phyloP scores from a whole-genome alignment of 1,140 invertebrate species.

The Anadara kagoshimensis region DNA sequence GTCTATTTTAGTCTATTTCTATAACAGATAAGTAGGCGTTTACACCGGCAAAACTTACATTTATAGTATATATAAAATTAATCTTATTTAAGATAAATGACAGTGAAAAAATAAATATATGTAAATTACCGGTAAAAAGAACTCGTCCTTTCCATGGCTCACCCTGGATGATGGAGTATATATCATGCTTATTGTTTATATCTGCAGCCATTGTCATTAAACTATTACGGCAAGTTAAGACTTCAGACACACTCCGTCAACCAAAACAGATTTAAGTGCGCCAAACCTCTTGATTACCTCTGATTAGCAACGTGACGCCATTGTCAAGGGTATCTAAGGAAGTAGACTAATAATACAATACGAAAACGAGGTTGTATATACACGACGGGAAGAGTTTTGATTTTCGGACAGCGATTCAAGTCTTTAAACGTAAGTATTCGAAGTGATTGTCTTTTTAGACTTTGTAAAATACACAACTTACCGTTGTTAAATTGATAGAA shows the following conservation, averaged over 20 bases:
- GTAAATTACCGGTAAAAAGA: constrained; percentile 44
- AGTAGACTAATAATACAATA: constrained; percentile 14
- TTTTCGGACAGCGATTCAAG: neutral
- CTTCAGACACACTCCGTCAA: neutral
- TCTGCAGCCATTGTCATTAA: constrained; percentile 9
- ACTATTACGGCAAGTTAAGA: neutral
- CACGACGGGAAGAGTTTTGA: neutral
- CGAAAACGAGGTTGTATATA: constrained; percentile 20
- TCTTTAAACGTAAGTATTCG: neutral
- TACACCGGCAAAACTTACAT: too few species aligned
- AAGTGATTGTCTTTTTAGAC: neutral
- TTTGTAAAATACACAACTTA: too few species aligned
- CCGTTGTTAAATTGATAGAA: too few species aligned
- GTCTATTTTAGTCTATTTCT: too few species aligned
- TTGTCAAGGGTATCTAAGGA: constrained; percentile 36
- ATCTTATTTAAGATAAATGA: too few species aligned
- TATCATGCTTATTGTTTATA: neutral
- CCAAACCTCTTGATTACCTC: constrained; percentile 4
- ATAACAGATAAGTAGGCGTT: neutral
- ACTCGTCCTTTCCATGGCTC: constrained; percentile 43
- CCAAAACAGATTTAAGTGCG: neutral
- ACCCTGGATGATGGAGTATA: constrained; percentile 32
- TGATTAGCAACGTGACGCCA: constrained; percentile 39
- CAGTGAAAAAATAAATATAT: neutral
- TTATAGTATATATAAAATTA: too few species aligned